Evolutionary conservation across 2,113 vertebrate species (phyloP), one percentile per base, ranked within the genome.

Genomic region (Orthonyx spaldingii): DNA sequence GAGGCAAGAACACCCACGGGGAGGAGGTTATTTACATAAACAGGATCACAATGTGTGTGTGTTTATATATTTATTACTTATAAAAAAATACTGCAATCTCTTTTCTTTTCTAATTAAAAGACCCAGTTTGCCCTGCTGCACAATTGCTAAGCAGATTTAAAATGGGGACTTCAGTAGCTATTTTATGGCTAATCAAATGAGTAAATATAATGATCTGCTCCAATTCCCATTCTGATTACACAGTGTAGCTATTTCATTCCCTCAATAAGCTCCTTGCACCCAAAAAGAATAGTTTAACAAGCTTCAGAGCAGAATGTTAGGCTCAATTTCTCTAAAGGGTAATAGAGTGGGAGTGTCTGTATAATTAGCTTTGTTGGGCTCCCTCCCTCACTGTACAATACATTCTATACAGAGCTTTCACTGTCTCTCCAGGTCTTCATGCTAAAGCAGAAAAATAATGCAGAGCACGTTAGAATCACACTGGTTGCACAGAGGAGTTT

Each of bases 221-320:
- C 96, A 96, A 96, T 97, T 98, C 97, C 96, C 87, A 82, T 87
- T 97, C 89, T 97, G 97, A 98, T 96, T 97, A 98, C 87, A 97
- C 88, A 92, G 89, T 89, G 92, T 93, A 96, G 97, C 96, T 95
- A 91, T 97, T 98, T 96, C 90, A 87, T 97, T 97, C 97, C 94
- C 94, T 97, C 96, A 97, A 91, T 97, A 97, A 98, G 97, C 97
- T 97, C 87, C 94, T 96, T 95, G 91, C 47, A 97, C 94, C 95
- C 94, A 96, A 97, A 89, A 95, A 96, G 96, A 96, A 95, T 37
- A 97, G 93, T 95, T 96, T 97, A 98, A 98, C 85, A 53, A 98
- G 96, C 96, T 97, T 95, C 97, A 96, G 96, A 97, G 91, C 90
- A 97, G 97, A 98, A 97, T 97, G 97, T 96, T 96, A 97, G 97